These are phyloP conservation scores for Chymomyza fuscimana DNA, from an alignment of 2,888 invertebrate genomes.

Conservation along the genomic window DNA sequence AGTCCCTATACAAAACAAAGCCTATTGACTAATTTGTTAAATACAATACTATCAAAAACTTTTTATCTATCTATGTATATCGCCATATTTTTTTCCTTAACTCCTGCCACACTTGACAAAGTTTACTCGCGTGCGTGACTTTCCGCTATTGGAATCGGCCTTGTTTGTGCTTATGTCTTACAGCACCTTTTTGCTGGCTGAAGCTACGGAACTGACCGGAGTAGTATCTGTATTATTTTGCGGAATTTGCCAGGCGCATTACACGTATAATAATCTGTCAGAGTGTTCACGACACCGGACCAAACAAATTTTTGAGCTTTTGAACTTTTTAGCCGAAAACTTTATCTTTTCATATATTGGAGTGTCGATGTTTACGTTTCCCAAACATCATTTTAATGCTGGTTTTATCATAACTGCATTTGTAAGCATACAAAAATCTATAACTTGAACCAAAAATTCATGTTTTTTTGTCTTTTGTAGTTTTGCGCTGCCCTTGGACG, in stretches of 20 bases:
- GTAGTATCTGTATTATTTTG: constrained; percentile 99
- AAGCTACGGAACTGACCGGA: constrained; percentile 96
- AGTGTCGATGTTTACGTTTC: constrained; percentile 98
- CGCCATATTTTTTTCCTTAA: constrained; percentile 60
- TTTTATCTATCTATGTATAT: too few relatives aligned
- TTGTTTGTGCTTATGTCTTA: constrained; percentile 99
- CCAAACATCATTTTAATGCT: constrained; percentile 95
- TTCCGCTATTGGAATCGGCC: constrained; percentile 96
- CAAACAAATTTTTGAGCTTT: constrained; percentile 94
- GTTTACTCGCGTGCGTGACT: constrained; percentile 95
- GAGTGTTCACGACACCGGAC: constrained; percentile 91
- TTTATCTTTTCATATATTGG: constrained; percentile 99
- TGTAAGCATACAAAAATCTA: constrained; percentile 81
- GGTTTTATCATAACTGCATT: constrained; percentile 95
- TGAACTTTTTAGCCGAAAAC: constrained; percentile 98
- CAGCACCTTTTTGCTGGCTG: constrained; percentile 97
- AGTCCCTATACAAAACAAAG: too few relatives aligned
- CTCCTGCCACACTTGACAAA: constrained; percentile 87
- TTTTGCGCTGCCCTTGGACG: constrained; percentile 94
- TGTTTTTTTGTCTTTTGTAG: constrained; percentile 80
- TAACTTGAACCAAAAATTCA: neutral
- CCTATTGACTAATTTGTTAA: too few relatives aligned
- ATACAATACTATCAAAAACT: too few relatives aligned
- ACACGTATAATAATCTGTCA: constrained; percentile 97
- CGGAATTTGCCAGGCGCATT: constrained; percentile 99